Evolutionary conservation across 37 sponge, comb jelly and placozoan species (phyloP).

Genomic region (Eunapius fragilis): DNA sequence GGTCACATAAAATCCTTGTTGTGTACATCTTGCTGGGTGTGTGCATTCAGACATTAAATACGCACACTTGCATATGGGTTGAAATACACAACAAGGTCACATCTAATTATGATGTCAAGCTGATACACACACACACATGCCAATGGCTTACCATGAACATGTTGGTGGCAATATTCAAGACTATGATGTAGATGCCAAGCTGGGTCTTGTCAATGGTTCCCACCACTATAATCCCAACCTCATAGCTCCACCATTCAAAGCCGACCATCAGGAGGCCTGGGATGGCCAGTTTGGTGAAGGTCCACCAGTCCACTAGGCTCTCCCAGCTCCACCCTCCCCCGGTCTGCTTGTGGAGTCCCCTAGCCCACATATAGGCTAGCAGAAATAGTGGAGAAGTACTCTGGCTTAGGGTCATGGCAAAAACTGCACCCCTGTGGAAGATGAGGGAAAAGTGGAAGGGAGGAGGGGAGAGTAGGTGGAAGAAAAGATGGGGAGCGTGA

Average conservation of each 20-base stretch:
- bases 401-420: background rate
- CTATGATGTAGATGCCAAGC: conserved; percentile 5
- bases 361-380: conserved; percentile 14
- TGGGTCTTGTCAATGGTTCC: conserved; percentile 41
- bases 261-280: conserved; percentile 50
- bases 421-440: background rate
- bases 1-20: too few relatives aligned
- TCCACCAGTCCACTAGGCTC: conserved; percentile 50
- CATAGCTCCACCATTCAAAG: conserved; percentile 55
- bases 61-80: too few relatives aligned
- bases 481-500: too few relatives aligned
- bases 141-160: conserved; percentile 19
- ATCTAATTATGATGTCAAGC: too few relatives aligned
- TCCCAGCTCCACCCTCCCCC: conserved; percentile 77
- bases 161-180: conserved; percentile 1
- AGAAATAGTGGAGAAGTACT: background rate
- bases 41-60: too few relatives aligned
- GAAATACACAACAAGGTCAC: too few relatives aligned
- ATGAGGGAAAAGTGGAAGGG: too few relatives aligned
- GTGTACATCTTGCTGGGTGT: too few relatives aligned
- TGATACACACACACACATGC: too few relatives aligned
- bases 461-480: background rate
- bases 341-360: conserved; percentile 51
- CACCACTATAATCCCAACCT: conserved; percentile 41
- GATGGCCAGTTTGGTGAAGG: conserved; percentile 43